phyloP scores from a whole-genome alignment of 2,888 invertebrate species.

The Drosophila tanythrix region DNA sequence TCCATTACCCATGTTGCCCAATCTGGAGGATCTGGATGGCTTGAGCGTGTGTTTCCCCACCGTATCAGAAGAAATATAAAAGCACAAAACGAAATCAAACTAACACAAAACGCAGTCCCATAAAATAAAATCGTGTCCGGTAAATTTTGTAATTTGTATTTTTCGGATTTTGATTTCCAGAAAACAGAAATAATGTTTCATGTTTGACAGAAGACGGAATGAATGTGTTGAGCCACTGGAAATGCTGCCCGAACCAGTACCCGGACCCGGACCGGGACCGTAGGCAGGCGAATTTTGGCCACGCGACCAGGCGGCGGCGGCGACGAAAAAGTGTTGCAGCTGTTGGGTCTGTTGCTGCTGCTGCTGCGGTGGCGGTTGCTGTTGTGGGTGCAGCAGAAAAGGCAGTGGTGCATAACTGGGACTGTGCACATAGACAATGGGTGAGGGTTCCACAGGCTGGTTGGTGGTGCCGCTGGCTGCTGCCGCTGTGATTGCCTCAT shows the following conservation, averaged over 20 bases:
- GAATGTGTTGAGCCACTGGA: constrained; percentile 36
- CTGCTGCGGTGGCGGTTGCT: constrained; percentile 21
- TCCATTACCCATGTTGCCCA: constrained; percentile 34
- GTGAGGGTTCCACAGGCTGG: constrained; percentile 14
- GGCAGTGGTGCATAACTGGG: constrained; percentile 49
- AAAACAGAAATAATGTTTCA: too few species aligned
- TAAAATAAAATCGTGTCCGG: not conserved
- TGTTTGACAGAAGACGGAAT: constrained; percentile 15
- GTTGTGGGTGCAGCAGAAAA: constrained; percentile 43
- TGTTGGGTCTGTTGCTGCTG: constrained; percentile 41
- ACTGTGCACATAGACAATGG: constrained; percentile 31
- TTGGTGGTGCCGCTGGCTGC: constrained; percentile 38
- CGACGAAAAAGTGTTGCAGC: constrained; percentile 54
- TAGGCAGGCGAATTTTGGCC: constrained; percentile 31
- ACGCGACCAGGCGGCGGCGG: constrained; percentile 48
- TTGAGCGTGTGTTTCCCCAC: not conserved
- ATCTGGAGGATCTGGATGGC: constrained; percentile 14
- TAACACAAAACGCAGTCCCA: not conserved
- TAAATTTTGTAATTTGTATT: not conserved
- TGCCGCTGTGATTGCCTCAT: constrained; percentile 76
- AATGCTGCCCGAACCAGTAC: constrained; percentile 27
- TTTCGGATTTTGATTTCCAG: not conserved
- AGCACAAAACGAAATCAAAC: not conserved
- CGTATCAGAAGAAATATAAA: not conserved
- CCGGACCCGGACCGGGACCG: constrained; percentile 24